Evolutionary conservation across 1,140 invertebrate genomes (phyloP).

Genomic region (Brachionus koreanus): DNA sequence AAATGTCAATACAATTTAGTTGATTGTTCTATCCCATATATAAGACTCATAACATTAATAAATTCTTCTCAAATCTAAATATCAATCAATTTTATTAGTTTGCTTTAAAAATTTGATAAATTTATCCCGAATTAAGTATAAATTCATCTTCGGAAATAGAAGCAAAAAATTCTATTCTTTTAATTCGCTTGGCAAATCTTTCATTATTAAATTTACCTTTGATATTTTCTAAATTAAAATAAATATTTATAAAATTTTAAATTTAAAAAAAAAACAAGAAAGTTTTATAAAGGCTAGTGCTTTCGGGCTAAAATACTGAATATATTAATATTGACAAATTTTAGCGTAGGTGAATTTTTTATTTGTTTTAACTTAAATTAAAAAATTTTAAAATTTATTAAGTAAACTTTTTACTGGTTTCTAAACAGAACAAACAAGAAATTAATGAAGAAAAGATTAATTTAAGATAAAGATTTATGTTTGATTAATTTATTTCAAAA

Average conservation of each 20-base stretch:
- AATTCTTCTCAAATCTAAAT: not conserved
- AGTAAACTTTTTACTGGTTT: not conserved
- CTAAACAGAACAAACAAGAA: not conserved
- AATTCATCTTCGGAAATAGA: not conserved
- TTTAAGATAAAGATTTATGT: not conserved
- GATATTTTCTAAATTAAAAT: not conserved
- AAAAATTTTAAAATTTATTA: not conserved
- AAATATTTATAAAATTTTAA: not conserved
- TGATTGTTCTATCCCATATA: not conserved
- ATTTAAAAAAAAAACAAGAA: not conserved
- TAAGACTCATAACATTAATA: not conserved
- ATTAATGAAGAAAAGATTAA: not conserved
- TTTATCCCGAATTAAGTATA: not conserved
- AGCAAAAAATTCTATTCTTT: not conserved
- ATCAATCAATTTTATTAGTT: not conserved
- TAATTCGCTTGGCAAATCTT: too few relatives aligned
- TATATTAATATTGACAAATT: not conserved
- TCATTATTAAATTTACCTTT: too few relatives aligned
- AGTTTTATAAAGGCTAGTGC: not conserved
- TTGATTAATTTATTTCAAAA: constrained; percentile 6
- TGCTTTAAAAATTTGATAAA: not conserved
- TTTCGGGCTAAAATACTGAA: not conserved
- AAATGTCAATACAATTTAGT: not conserved
- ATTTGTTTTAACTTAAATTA: not conserved
- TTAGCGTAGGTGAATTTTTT: not conserved